Conservation (phyloP, 2,888 invertebrate genomes). For the Limnephilus auricula region DNA sequence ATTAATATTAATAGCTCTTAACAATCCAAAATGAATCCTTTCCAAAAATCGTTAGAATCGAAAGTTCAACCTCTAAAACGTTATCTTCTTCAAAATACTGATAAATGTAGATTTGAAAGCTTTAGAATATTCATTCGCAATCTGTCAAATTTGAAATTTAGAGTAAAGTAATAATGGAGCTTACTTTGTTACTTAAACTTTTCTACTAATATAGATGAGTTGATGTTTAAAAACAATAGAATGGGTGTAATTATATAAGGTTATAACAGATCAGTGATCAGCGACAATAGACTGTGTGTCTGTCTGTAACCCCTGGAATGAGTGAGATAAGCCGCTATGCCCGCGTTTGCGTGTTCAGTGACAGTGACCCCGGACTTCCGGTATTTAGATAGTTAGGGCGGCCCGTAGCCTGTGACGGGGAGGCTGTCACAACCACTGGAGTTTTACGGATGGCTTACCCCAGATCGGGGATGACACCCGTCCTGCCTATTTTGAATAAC, state of each 20-base stretch:
- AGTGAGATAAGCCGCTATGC: slow-evolving; percentile 18
- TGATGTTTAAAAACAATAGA: neutral
- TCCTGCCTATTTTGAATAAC: neutral
- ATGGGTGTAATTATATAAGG: slow-evolving; percentile 1
- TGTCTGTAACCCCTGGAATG: neutral
- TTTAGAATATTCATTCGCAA: neutral
- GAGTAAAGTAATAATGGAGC: neutral
- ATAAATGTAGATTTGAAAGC: neutral
- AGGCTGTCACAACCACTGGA: neutral
- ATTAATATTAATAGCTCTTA: neutral
- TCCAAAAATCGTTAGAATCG: neutral
- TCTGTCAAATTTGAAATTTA: neutral
- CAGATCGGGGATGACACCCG: slow-evolving; percentile 4
- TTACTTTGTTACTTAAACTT: neutral
- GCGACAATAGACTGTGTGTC: neutral
- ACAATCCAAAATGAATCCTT: neutral
- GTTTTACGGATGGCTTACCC: slow-evolving; percentile 14
- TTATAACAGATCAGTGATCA: neutral
- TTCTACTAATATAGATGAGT: neutral
- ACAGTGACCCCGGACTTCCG: slow-evolving; percentile 61
- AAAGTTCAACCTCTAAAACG: neutral
- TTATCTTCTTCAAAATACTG: neutral
- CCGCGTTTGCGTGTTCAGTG: slow-evolving; percentile 11
- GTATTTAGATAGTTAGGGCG: slow-evolving; percentile 54
- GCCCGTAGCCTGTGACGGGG: slow-evolving; percentile 59